A percentile compares a stretch with the other conserved stretches of the same genome.
These are phyloP conservation scores for Falco novaeseelandiae DNA, from an alignment of 2,797 vertebrate genomes.

Conservation along the genomic window DNA sequence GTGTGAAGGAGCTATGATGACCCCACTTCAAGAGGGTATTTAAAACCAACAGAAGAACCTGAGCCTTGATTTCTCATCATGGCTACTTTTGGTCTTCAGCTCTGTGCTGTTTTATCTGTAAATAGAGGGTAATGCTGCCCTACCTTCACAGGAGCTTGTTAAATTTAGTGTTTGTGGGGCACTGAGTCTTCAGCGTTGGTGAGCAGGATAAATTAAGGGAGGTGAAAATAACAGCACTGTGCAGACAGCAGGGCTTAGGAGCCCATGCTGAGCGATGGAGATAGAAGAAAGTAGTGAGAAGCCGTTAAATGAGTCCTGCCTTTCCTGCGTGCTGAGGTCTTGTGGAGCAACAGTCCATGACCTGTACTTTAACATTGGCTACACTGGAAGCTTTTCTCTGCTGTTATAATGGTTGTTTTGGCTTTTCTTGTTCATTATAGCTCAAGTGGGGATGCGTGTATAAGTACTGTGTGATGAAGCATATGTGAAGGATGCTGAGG, in stretches of 20 bases:
- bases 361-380: not conserved
- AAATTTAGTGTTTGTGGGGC: not conserved
- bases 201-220: not conserved
- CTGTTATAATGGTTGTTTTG: not conserved
- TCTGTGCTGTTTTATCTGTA: not conserved
- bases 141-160: not conserved
- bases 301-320: not conserved
- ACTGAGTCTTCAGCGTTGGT: not conserved
- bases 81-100: not conserved
- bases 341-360: not conserved
- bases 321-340: not conserved
- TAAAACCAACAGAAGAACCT: not conserved
- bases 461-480: not conserved
- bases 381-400: not conserved
- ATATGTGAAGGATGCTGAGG: not conserved
- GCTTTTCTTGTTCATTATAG: not conserved
- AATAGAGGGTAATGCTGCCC: not conserved
- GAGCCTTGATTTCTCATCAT: not conserved
- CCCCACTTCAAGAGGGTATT: not conserved
- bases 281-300: not conserved
- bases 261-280: not conserved
- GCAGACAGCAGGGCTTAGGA: not conserved
- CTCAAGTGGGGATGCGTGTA: not conserved
- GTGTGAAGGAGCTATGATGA: not conserved
- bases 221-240: not conserved